phyloP scores from a whole-genome alignment of 2,797 vertebrate genomes.

The Myotis findleyi region DNA sequence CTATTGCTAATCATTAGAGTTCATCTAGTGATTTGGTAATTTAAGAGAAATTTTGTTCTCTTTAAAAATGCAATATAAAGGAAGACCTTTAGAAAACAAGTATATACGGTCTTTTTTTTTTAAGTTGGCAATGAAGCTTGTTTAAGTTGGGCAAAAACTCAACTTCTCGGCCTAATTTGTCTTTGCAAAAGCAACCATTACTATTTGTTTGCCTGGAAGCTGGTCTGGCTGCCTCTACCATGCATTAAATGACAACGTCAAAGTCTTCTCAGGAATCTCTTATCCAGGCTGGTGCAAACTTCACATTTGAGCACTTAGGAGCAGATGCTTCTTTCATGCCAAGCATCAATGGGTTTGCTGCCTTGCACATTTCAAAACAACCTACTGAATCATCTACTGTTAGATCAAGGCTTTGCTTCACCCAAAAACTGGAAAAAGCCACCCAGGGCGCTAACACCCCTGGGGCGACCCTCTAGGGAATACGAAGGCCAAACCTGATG shows the following conservation, averaged over 20 bases:
- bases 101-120: not conserved
- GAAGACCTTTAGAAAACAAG: constrained; percentile 52
- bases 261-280: not conserved
- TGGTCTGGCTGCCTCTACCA: not conserved
- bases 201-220: not conserved
- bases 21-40: constrained; percentile 53
- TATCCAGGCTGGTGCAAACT: not conserved
- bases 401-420: not conserved
- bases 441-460: not conserved
- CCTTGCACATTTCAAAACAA: not conserved
- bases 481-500: constrained; percentile 40
- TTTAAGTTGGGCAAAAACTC: constrained; percentile 20
- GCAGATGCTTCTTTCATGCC: not conserved
- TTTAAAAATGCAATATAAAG: constrained; percentile 54
- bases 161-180: constrained; percentile 26
- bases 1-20: constrained; percentile 16
- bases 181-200: constrained; percentile 13
- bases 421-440: not conserved
- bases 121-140: not conserved
- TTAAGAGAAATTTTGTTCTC: constrained; percentile 38
- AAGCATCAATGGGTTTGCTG: not conserved
- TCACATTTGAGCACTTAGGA: not conserved
- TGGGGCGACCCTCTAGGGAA: constrained; percentile 43
- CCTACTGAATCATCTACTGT: not conserved
- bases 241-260: not conserved